Evolutionary conservation across 1,140 invertebrate genomes (phyloP), one percentile per base, ranked within the genome.

Genomic region (Drosophila arizonae): DNA sequence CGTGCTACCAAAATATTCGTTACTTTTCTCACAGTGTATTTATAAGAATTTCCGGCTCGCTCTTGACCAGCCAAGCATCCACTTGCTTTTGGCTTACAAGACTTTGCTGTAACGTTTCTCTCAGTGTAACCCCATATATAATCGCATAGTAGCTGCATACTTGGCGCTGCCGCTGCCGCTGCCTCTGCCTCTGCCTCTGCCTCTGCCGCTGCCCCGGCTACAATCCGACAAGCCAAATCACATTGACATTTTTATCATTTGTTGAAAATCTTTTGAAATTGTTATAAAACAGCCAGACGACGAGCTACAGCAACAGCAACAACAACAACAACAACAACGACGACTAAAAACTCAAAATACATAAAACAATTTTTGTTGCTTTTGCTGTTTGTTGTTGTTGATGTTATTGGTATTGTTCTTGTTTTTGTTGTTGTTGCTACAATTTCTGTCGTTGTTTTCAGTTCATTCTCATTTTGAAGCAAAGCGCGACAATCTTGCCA

Each of bases 401-500:
- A 60, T 41, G 58, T 74, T 77, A 58, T 46, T 36, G 36, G 43
- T 69, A 61, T 66, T 71, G 61, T 57, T 65, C 65, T 57, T 70
- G 56, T 62, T 57, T 33, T 54, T 56, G 30, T 24, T 67, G 67
- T 74, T 70, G 72, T 71, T 75, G 67, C 55, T 77, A 79, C 79
- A 79, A 87, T 86, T 80, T 81, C 72, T 87, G 71, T 77, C 72
- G 72, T 76, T 75, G 72, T 75, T 75, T 75, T 78, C 72, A 76
- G 69, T 79, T 79, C 79, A 87, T 86, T 87, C 68, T 79, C 73
- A 72, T 79, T 86, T 86, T 81, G 82, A 86, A 82, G 82, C 84
- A 86, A 86, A 86, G 82, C 82, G 84, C 84, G 84, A 87, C 84
- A 87, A 87, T 87, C 84, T 87, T 88, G 84, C 84, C 85, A 87